phyloP scores from a whole-genome alignment of 2,888 invertebrate genomes.

The Phania funesta region DNA sequence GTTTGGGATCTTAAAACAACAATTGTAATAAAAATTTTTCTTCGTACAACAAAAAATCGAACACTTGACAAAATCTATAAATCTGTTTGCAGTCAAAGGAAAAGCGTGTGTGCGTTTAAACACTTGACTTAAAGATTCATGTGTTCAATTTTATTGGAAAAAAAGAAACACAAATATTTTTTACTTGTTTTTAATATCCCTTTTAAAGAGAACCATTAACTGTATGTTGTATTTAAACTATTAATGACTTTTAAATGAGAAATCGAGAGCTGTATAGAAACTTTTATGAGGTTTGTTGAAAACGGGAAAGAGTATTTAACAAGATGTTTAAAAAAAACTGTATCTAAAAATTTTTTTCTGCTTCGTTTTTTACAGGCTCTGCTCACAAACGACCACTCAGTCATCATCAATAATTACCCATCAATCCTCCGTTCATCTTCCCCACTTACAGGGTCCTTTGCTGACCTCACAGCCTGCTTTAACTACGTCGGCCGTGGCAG shows the following conservation, averaged over 20 bases:
- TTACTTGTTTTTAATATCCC: constrained; percentile 60
- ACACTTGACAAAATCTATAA: constrained; percentile 63
- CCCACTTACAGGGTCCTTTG: constrained; percentile 64
- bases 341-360: neutral
- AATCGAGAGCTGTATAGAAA: neutral
- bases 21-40: constrained; percentile 24
- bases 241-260: constrained; percentile 5
- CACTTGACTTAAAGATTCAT: constrained; percentile 61
- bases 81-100: constrained; percentile 39
- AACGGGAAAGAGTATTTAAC: neutral
- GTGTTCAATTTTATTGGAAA: constrained; percentile 37
- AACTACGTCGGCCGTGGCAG: constrained; percentile 79
- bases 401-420: constrained; percentile 58
- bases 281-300: neutral
- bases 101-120: neutral
- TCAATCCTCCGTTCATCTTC: constrained; percentile 68
- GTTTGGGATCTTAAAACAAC: constrained; percentile 21
- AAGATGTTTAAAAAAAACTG: neutral
- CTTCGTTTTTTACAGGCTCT: constrained; percentile 72
- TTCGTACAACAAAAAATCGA: neutral
- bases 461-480: constrained; percentile 64
- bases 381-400: constrained; percentile 70
- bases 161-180: neutral
- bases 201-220: constrained; percentile 9
- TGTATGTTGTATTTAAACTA: neutral